These are phyloP conservation scores for Daphoenositta chrysoptera DNA, from an alignment of 2,113 vertebrate species.

Conservation along the genomic window DNA sequence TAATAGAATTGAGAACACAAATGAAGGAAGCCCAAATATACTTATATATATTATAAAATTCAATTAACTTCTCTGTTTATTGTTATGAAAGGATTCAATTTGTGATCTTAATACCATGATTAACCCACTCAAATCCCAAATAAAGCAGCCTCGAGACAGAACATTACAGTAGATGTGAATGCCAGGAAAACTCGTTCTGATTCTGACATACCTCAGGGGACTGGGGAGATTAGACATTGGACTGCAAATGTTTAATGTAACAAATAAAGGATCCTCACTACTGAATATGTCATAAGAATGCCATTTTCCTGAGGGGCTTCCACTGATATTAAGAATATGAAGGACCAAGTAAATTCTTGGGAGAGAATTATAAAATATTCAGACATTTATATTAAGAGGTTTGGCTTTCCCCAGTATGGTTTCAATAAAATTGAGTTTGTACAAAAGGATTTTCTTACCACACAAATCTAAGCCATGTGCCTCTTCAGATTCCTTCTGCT, in stretches of 20 bases:
- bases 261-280: not conserved
- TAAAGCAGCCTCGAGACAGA: not conserved
- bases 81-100: not conserved
- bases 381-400: not conserved
- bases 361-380: not conserved
- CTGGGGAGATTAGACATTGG: not conserved
- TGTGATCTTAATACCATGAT: not conserved
- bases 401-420: not conserved
- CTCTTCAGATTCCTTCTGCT: not conserved
- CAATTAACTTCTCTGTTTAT: conserved; percentile 34
- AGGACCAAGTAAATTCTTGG: not conserved
- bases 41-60: not conserved
- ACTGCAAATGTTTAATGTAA: conserved; percentile 13
- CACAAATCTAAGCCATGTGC: not conserved
- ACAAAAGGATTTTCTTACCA: not conserved
- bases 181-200: not conserved
- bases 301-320: not conserved
- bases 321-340: not conserved
- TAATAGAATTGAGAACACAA: not conserved
- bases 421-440: not conserved
- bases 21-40: not conserved
- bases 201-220: not conserved
- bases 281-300: not conserved
- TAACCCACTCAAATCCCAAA: conserved; percentile 34
- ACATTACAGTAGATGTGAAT: conserved; percentile 38